Evolutionary conservation across 2,888 invertebrate genomes (phyloP).

Genomic region (Ornithoptera alexandrae): DNA sequence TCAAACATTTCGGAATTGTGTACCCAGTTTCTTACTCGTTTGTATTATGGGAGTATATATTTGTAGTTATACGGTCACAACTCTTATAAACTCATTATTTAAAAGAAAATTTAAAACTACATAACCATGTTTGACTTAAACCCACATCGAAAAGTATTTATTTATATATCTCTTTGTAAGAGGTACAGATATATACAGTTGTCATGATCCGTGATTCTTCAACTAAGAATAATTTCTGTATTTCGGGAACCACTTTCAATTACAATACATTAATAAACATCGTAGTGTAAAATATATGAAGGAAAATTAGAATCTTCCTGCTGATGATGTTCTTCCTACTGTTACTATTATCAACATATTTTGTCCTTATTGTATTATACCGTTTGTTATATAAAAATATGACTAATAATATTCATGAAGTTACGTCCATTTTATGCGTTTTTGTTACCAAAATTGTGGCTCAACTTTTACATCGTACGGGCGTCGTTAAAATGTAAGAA

Average conservation of each 20-base stretch:
- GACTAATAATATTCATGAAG: neutral
- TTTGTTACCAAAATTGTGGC: neutral
- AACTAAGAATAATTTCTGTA: too few relatives aligned
- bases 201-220: too few relatives aligned
- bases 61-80: neutral
- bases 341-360: neutral
- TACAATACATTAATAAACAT: too few relatives aligned
- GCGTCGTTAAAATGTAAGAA: conserved; percentile 29
- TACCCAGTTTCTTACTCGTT: neutral
- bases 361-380: too few relatives aligned
- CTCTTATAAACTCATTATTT: neutral
- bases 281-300: too few relatives aligned
- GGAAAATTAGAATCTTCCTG: too few relatives aligned
- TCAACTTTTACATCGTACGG: conserved; percentile 28
- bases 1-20: neutral
- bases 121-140: neutral
- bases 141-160: neutral
- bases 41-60: neutral
- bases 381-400: neutral
- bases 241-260: too few relatives aligned
- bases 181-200: too few relatives aligned
- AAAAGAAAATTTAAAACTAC: neutral
- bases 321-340: too few relatives aligned
- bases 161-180: too few relatives aligned
- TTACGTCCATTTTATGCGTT: neutral